Evolutionary conservation across 2,113 vertebrate genomes (phyloP), one percentile per base, ranked within the genome.

Genomic region (Myotis davidii): DNA sequence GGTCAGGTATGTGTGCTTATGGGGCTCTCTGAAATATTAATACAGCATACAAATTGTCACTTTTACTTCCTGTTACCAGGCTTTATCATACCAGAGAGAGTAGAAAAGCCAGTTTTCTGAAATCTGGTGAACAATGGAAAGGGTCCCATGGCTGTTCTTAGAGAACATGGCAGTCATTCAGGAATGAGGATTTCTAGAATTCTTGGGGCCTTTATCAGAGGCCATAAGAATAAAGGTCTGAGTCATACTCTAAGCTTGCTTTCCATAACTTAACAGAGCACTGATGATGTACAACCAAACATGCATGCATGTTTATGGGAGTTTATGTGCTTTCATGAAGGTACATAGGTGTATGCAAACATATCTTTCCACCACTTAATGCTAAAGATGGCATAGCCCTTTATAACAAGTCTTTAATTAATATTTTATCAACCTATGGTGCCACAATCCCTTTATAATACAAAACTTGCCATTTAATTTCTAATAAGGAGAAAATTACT

Each of bases 391-490:
- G 2, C 14, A 37, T 1, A 25, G 42, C 32, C 54, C 34, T 78
- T 92, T 21, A 90, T 0, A 11, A 52, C 1, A 11, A 59, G 20
- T 61, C n/a, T 77, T 67, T 54, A 76, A 27, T 52, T 74, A 76
- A 21, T 21, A 17, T 74, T 69, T 85, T 84, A 3, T 64, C 48
- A 89, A 56, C 9, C 67, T 83, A n/a, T 16, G 7, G 42, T 78
- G 13, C 48, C 42, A n/a, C 17, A 7, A 32, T 84, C 27, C 29
- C 59, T 83, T 94, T 52, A 29, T 73, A 85, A 29, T 81, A 32
- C 39, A 56, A 82, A 85, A n/a, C 5, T 83, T 94, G 23, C 18
- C 64, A 69, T 52, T 89, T 94, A 76, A 48, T 77, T 87, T 83
- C 14, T 86, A 25, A 72, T 2, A 25, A 50, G 37, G 25, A 81